Evolutionary conservation across 1,140 invertebrate species (phyloP).

Genomic region (Philotrypesis tridentata): DNA sequence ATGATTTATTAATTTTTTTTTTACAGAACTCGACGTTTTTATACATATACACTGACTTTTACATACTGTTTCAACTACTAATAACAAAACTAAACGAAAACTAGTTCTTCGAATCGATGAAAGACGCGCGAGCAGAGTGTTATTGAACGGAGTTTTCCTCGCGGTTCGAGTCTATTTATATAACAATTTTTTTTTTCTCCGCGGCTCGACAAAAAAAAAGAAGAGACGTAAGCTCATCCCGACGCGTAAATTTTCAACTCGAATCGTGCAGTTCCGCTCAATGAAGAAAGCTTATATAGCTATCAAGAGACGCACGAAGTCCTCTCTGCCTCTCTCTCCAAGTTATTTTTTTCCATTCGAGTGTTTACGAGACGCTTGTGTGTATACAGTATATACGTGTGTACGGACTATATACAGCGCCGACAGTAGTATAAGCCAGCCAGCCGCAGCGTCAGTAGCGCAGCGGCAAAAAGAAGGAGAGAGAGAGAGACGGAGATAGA

Average conservation of each 20-base stretch:
- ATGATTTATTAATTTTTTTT: too few species aligned
- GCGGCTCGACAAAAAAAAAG: too few species aligned
- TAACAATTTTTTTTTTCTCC: not conserved
- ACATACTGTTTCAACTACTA: too few species aligned
- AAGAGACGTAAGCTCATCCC: not conserved
- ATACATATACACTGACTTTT: too few species aligned
- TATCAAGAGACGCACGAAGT: not conserved
- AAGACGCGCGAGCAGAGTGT: too few species aligned
- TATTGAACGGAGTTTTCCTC: too few species aligned
- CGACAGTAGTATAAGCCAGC: not conserved
- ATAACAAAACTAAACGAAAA: too few species aligned
- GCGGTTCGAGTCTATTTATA: not conserved
- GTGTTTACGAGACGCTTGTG: conserved; percentile 29
- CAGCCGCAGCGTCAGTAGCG: not conserved
- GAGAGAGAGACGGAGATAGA: not conserved
- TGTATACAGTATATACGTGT: not conserved
- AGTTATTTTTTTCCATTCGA: conserved; percentile 34
- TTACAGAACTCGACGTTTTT: too few species aligned
- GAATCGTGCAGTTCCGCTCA: not conserved
- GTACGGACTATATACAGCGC: too few species aligned
- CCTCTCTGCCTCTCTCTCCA: not conserved
- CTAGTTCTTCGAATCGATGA: too few species aligned
- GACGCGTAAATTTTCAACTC: conserved; percentile 1
- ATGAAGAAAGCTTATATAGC: not conserved
- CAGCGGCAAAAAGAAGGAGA: not conserved